Conservation (phyloP, 2,888 invertebrate species). For the Aricia artaxerxes region DNA sequence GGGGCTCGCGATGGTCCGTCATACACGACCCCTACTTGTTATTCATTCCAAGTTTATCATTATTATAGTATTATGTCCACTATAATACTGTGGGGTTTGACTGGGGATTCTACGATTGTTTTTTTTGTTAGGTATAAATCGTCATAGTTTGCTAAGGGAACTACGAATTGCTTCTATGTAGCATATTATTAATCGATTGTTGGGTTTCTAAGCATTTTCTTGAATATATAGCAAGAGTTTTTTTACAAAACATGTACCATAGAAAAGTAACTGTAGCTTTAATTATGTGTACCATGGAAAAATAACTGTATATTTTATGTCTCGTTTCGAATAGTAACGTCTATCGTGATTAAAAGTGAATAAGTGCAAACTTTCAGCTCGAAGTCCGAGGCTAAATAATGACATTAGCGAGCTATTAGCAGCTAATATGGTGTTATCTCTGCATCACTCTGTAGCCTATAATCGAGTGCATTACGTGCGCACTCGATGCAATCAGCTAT, state of each 20-base stretch:
- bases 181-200: too few species aligned
- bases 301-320: too few species aligned
- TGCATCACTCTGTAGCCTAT: background rate
- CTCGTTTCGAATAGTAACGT: background rate
- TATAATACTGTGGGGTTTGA: background rate
- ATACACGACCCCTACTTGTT: background rate
- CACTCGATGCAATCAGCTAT: background rate
- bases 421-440: background rate
- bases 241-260: too few species aligned
- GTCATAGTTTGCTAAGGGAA: background rate
- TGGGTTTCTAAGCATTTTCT: too few species aligned
- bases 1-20: background rate
- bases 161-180: too few species aligned
- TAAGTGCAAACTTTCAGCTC: background rate
- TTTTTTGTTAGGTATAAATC: background rate
- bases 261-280: too few species aligned
- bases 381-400: background rate
- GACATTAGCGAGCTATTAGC: background rate
- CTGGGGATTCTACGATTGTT: background rate
- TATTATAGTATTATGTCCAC: slow-evolving; percentile 1
- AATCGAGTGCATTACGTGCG: background rate
- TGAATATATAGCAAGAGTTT: too few species aligned
- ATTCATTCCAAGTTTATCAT: slow-evolving; percentile 12
- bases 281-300: too few species aligned
- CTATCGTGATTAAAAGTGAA: background rate